phyloP scores from a whole-genome alignment of 1,140 invertebrate species.

The Drosophila bocqueti region DNA sequence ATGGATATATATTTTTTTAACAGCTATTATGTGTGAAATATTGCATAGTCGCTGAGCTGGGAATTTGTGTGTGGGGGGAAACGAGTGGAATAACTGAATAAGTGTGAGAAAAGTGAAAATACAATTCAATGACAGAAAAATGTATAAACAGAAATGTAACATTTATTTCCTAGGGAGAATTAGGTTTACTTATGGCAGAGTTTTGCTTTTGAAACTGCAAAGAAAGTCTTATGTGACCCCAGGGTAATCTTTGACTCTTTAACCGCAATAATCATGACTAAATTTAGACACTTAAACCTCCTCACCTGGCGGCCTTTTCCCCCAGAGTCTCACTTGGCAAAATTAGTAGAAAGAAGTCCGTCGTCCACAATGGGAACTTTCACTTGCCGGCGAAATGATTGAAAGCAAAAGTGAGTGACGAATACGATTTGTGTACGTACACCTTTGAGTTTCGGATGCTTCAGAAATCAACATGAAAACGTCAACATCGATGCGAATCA shows the following conservation, averaged over 20 bases:
- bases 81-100: slow-evolving; percentile 12
- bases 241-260: slow-evolving; percentile 31
- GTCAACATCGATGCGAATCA: slow-evolving; percentile 49
- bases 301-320: background rate
- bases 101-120: slow-evolving; percentile 47
- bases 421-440: slow-evolving; percentile 45
- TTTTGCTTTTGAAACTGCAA: background rate
- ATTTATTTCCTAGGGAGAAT: slow-evolving; percentile 12
- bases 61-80: slow-evolving; percentile 7
- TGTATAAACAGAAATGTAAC: background rate
- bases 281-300: slow-evolving; percentile 2
- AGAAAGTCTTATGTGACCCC: slow-evolving; percentile 31
- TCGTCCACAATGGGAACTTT: slow-evolving; percentile 57
- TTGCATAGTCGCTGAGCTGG: slow-evolving; percentile 13
- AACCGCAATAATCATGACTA: slow-evolving; percentile 16
- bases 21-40: slow-evolving; percentile 39
- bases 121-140: slow-evolving; percentile 21
- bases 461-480: slow-evolving; percentile 22
- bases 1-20: background rate
- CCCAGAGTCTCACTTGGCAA: slow-evolving; percentile 23
- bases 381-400: slow-evolving; percentile 62
- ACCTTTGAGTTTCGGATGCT: slow-evolving; percentile 22
- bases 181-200: background rate
- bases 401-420: slow-evolving; percentile 72
- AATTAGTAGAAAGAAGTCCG: slow-evolving; percentile 62